These are phyloP conservation scores for Helleia helle DNA, from an alignment of 2,888 invertebrate genomes.

Conservation along the genomic window DNA sequence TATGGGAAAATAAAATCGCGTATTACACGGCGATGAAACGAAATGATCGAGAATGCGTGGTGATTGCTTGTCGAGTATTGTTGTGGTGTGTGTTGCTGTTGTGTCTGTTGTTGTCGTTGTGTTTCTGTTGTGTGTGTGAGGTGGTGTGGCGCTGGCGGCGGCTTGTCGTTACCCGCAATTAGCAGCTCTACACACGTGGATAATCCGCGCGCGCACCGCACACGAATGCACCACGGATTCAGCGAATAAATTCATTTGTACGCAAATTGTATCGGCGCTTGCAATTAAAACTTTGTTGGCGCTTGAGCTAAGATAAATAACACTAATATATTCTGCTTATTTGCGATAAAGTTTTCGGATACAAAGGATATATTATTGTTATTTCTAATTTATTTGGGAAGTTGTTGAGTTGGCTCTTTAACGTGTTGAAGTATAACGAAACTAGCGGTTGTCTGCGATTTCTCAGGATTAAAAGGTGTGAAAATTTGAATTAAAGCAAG, in stretches of 20 bases:
- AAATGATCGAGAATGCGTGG: conserved; percentile 19
- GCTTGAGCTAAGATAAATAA: conserved; percentile 72
- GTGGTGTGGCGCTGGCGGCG: conserved; percentile 21
- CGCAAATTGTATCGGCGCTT: conserved; percentile 74
- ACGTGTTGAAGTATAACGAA: conserved; percentile 7
- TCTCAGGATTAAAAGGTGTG: too few species aligned
- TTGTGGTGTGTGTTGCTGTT: conserved; percentile 12
- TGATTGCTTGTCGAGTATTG: conserved; percentile 25
- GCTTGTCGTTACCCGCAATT: conserved; percentile 62
- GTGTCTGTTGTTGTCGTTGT: conserved; percentile 10
- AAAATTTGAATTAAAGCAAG: too few species aligned
- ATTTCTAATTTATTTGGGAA: conserved; percentile 70
- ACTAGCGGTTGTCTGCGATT: too few species aligned
- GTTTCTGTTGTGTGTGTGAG: conserved; percentile 12
- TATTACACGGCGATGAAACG: conserved; percentile 13
- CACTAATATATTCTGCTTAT: conserved; percentile 73
- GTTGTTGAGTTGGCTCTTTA: conserved; percentile 45
- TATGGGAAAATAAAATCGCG: conserved; percentile 2
- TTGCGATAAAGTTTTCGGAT: conserved; percentile 63
- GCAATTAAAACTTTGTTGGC: conserved; percentile 74
- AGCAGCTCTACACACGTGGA: conserved; percentile 63
- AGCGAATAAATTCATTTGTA: conserved; percentile 73
- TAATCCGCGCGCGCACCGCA: conserved; percentile 49
- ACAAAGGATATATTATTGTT: conserved; percentile 70
- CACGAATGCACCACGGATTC: conserved; percentile 66